Conservation (phyloP, 2,113 vertebrate genomes). For the Vimba vimba region DNA sequence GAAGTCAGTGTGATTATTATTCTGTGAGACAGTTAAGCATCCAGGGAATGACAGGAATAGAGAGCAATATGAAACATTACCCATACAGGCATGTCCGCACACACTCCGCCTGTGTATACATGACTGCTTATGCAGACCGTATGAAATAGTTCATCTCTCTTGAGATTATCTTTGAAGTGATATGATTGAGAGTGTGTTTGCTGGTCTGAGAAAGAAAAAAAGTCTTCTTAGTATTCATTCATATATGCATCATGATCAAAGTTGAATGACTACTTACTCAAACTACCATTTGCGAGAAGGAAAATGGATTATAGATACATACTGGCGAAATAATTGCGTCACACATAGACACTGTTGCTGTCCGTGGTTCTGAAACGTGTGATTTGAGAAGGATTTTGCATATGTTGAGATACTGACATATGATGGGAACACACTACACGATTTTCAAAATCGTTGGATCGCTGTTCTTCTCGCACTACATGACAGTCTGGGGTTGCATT, state of each 20-base stretch:
- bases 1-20: constrained; percentile 38
- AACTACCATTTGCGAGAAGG: background rate
- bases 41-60: constrained; percentile 40
- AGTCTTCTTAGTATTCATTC: background rate
- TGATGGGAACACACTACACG: too few relatives aligned
- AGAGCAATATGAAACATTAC: constrained; percentile 33
- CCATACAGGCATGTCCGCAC: background rate
- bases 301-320: background rate
- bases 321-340: background rate
- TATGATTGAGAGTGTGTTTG: constrained; percentile 36
- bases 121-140: constrained; percentile 6
- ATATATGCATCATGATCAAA: background rate
- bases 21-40: constrained; percentile 51
- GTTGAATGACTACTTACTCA: background rate
- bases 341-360: background rate
- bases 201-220: background rate
- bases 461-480: too few relatives aligned
- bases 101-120: constrained; percentile 14
- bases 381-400: background rate
- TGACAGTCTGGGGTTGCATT: too few relatives aligned
- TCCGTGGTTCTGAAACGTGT: background rate
- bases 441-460: too few relatives aligned
- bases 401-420: background rate
- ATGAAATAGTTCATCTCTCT: background rate
- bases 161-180: constrained; percentile 30